Base-by-base conservation (phyloP, 2,888 invertebrate genomes). In the Keiferia lycopersicella region DNA sequence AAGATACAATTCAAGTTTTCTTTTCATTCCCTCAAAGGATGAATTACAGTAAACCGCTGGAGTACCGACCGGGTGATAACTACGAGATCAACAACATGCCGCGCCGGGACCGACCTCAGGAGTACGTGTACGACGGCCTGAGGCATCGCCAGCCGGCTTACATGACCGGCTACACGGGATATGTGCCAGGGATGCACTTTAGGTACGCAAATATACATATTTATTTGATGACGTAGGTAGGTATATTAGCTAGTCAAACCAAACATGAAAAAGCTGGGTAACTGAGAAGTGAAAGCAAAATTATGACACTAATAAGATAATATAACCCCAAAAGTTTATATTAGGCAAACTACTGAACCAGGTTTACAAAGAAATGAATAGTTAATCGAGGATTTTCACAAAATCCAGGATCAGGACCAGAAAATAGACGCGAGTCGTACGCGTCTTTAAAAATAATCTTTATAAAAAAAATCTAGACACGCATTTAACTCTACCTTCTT, bases 111-210 rank as follows among this genome's bases (percentile, higher is more conserved):
- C 66, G 67, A 18, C 87, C 91, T 0, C 77, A 81, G 56, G 76
- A 83, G n/a, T 92, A 93, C 76, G 85, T 88, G 0, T 90, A 87
- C 70, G 86, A 89, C 67, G 91, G 91, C 26, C 72, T 87, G 39
- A 73, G 78, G 14, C 80, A 91, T 69, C 84, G 86, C 53, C 86
- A 87, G 39, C 83, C 93, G 6, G 87, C 86, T 6, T 94, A 94
- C 78, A 94, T 95, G 82, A 93, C 95, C 16, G 95, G 95, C 16
- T 95, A 95, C 79, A 95, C 95, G 65, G 95, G 95, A 84, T 95
- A 94, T 74, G 94, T 95, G 65, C 95, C 95, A 10, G 95, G 95
- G 16, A 93, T 95, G 88, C 92, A 93, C 76, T 94, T 93, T 74
- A 93, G 93, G 78, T 94, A 92, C 26, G 26, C 6, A 7, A n/a